Conservation (phyloP, 2,797 vertebrate genomes). For the Pyrocephalus nanus region DNA sequence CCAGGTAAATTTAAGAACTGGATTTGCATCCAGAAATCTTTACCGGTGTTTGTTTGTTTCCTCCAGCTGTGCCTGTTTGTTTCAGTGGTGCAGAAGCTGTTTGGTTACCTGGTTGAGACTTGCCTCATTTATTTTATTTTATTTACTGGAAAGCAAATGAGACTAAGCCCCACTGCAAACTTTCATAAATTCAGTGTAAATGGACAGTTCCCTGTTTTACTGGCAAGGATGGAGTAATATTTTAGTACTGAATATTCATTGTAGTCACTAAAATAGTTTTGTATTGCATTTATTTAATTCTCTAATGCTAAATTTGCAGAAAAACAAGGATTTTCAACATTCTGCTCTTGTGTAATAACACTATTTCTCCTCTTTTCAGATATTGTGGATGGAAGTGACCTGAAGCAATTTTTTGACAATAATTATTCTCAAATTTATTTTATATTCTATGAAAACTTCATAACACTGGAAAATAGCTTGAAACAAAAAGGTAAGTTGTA, state of each 20-base stretch:
- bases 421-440: slow-evolving; percentile 99
- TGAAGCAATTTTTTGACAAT: slow-evolving; percentile 96
- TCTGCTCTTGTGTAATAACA: neutral
- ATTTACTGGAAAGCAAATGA: neutral
- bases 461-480: slow-evolving; percentile 98
- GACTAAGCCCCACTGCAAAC: neutral
- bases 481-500: slow-evolving; percentile 92
- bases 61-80: neutral
- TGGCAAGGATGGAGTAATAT: neutral
- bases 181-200: neutral
- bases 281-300: neutral
- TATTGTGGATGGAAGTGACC: slow-evolving; percentile 90
- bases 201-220: neutral
- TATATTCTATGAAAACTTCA: slow-evolving; percentile 99
- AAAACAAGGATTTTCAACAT: neutral
- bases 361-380: slow-evolving; percentile 77
- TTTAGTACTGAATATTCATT: neutral
- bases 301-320: neutral
- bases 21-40: neutral
- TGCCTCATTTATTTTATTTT: too few relatives aligned
- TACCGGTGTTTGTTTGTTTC: neutral
- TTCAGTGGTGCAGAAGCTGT: neutral
- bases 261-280: neutral
- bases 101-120: neutral
- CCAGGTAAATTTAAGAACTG: neutral